Base-by-base conservation (phyloP, 2,797 vertebrate species). In the Scolopax bukidnonensis region DNA sequence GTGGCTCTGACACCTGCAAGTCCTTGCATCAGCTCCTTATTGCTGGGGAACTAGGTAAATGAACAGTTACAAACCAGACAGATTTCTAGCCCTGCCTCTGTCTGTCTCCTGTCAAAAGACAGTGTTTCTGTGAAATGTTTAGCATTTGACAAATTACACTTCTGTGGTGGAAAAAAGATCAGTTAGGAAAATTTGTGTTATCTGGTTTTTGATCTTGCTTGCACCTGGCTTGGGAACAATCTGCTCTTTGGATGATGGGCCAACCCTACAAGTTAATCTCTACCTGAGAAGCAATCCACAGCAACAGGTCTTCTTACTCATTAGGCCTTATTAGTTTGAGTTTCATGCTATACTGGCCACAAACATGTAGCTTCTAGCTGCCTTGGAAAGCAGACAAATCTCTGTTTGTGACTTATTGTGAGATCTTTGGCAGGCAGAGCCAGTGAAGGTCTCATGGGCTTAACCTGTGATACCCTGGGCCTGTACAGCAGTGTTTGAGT, bases 171-270 rank as follows among this genome's bases (percentile, higher is more conserved):
- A 60, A 56, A 84, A 71, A 70, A 78, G 28, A 77, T 43, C 28
- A 80, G 30, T 36, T 51, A 73, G 56, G 56, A 61, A 76, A 71
- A 68, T 32, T 51, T 82, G 8, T 76, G 12, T 1, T 54, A 53
- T 45, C 40, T 87, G 27, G 15, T 33, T 87, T 95, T 85, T 90
- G 69, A 50, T 92, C 30, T 81, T 68, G 18, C 43, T 87, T 64
- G 25, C 7, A 9, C 51, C 59, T 87, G 59, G 27, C 19, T 36
- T 18, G 11, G 47, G 48, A 92, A 25, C 40, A 50, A 18, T 48
- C 40, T 68, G 59, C 33, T 60, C 10, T 65, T 60, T 77, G 75
- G 15, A 59, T 74, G 47, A 41, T 16, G 47, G 56, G 19, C 30
- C 48, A 65, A 94, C 63, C 18, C 19, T 74, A 1, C 24, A 30